Base-by-base conservation (phyloP, 2,888 invertebrate species). In the Drosophila niveifrons region DNA sequence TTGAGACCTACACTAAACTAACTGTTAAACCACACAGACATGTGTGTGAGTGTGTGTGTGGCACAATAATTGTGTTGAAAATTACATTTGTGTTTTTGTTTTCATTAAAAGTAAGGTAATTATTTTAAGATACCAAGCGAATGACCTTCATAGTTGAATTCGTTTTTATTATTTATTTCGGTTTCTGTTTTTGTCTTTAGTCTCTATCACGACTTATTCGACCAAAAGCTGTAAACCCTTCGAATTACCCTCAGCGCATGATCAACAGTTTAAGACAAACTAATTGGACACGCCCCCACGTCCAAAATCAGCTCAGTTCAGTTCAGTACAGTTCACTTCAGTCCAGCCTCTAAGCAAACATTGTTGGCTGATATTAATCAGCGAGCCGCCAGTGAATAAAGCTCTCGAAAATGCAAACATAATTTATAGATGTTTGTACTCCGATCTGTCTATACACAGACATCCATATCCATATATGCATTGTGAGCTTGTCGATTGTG, bases 61-160 rank as follows among this genome's bases (percentile, higher is more conserved):
- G 58, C 80, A 65, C 46, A 69, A 66, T 68, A 74, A 63, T 83
- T 80, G 88, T 74, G 82, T 89, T 87, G 66, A 63, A 86, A 82
- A 84, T 77, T 77, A 70, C 52, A 74, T 77, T 83, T 72, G 78
- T 78, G 23, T 55, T 47, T 63, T 56, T 36, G 46, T 57, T 87
- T 87, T 72, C 70, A 87, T 87, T 83, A 74, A 58, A 87, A 69
- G 55, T 66, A 69, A 81, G 57, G 78, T 68, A 84, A 84, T 83
- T 89, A 87, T 75, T 70, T 87, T 87, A 65, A 87, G 82, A 78
- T 75, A 69, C 72, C 71, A 68, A 66, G 46, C 67, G 43, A 64
- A 28, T 55, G 75, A 89, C 82, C 82, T 83, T 83, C 89, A 81
- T 65, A 62, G 66, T 69, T 78, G 69, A 72, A 73, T 65, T 78